These are phyloP conservation scores for Drosophila setifemur DNA, from an alignment of 1,140 invertebrate genomes.

Conservation along the genomic window DNA sequence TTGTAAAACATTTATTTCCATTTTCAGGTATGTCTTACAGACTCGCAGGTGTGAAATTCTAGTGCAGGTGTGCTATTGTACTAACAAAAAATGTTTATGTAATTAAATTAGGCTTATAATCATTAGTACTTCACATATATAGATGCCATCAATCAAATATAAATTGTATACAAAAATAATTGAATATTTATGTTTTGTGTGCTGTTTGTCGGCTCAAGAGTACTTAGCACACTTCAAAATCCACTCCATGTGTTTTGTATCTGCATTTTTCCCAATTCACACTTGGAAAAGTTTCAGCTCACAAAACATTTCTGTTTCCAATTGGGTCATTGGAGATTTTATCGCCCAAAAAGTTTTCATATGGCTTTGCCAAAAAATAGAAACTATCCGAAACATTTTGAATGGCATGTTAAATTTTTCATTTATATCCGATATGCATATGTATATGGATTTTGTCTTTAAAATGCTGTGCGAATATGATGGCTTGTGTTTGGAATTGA, in stretches of 20 bases:
- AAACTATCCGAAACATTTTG: neutral
- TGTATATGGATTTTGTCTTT: too few relatives aligned
- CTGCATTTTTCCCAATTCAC: conserved; percentile 13
- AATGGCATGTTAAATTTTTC: conserved; percentile 20
- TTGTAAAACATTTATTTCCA: conserved; percentile 9
- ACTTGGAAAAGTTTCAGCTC: conserved; percentile 7
- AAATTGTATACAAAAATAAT: neutral
- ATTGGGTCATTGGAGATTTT: conserved; percentile 36
- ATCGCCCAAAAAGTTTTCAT: conserved; percentile 17
- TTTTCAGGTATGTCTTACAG: neutral
- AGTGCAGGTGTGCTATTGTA: neutral
- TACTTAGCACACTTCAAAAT: conserved; percentile 7
- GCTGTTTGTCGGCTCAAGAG: neutral
- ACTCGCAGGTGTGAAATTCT: neutral
- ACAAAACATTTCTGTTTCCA: conserved; percentile 14
- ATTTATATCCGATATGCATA: too few relatives aligned
- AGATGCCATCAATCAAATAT: neutral
- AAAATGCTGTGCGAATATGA: conserved; percentile 3
- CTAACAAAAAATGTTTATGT: too few relatives aligned
- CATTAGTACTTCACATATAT: too few relatives aligned
- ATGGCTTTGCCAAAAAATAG: conserved; percentile 15
- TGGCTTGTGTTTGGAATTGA: conserved; percentile 2
- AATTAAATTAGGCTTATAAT: too few relatives aligned
- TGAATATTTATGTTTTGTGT: neutral
- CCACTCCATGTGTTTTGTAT: neutral